Conservation (phyloP, 1,140 invertebrate species). For the Papilio helenus region DNA sequence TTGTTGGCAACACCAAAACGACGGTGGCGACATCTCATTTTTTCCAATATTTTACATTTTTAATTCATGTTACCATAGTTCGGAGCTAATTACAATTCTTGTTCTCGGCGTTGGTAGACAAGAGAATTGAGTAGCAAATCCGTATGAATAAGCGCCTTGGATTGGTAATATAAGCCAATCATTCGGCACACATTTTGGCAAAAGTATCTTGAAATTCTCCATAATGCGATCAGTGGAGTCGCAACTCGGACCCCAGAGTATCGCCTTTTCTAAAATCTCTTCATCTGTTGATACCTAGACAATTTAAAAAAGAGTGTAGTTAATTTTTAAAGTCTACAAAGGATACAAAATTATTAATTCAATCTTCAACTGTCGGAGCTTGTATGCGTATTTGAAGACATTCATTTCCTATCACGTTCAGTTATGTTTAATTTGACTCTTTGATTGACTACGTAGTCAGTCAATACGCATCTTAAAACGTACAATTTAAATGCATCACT, state of each 20-base stretch:
- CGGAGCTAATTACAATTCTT: conserved; percentile 50
- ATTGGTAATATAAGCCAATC: conserved; percentile 53
- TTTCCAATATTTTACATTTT: too few relatives aligned
- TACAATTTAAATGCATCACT: too few relatives aligned
- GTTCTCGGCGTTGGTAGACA: conserved; percentile 48
- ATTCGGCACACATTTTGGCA: conserved; percentile 48
- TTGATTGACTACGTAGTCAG: too few relatives aligned
- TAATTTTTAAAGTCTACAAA: too few relatives aligned
- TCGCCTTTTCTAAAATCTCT: conserved; percentile 45
- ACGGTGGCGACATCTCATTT: too few relatives aligned
- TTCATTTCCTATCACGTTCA: too few relatives aligned
- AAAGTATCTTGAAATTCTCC: conserved; percentile 37
- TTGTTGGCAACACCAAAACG: too few relatives aligned
- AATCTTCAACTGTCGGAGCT: too few relatives aligned
- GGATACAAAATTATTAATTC: too few relatives aligned
- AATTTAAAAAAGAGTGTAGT: not conserved
- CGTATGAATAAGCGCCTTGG: conserved; percentile 52
- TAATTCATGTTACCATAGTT: conserved; percentile 60
- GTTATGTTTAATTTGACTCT: too few relatives aligned
- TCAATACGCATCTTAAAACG: too few relatives aligned
- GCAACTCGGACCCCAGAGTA: conserved; percentile 59
- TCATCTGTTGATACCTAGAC: conserved; percentile 30
- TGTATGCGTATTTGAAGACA: too few relatives aligned
- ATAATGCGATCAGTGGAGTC: conserved; percentile 56
- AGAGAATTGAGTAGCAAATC: conserved; percentile 49